Base-by-base conservation (phyloP, 2,797 vertebrate species). In the Oceanodroma leucorhoa region DNA sequence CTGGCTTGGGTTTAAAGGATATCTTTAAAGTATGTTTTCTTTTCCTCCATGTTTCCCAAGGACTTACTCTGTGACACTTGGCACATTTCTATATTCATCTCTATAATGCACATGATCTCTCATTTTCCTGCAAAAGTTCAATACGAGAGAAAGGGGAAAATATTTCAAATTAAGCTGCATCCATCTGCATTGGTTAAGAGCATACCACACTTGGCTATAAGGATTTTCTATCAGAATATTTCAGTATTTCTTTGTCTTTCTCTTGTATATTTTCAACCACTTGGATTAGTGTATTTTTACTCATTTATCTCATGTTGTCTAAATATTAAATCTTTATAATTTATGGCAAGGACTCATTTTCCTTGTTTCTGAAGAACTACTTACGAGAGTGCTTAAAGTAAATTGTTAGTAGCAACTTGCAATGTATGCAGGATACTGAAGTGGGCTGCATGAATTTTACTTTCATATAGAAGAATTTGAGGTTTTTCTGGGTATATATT, bases 401-500 rank as follows among this genome's bases (percentile, higher is more conserved):
- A 83, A 53, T 29, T 22, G 17, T 53, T n/a, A 69, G 8, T 4
- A 80, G 22, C 24, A 77, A 51, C 10, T 48, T 43, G 29, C 16
- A 71, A 26, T 12, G 23, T 18, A 50, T 11, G 26, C 38, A 71
- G 22, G 38, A 51, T 29, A 57, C 24, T 51, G 6, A 61, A 83
- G 30, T 2, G 14, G 16, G n/a, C 11, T 61, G 11, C 20, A 40
- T 34, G 22, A 58, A 72, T 51, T 82, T 65, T 11, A 15, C 38
- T 69, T 77, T 43, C 24, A 19, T 13, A 23, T 1, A 48, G 4
- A 36, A 36, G 12, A 73, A 8, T 26, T 46, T 21, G 30, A 32
- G 8, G 9, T 4, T 1, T 1, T 18, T 51, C 6, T 0, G 8
- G 13, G 9, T 24, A 51, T 24, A 4, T 36, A 76, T 67, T 53